Evolutionary conservation across 2,113 vertebrate species (phyloP), one percentile per base, ranked within the genome.

Genomic region (Prionailurus bengalensis): DNA sequence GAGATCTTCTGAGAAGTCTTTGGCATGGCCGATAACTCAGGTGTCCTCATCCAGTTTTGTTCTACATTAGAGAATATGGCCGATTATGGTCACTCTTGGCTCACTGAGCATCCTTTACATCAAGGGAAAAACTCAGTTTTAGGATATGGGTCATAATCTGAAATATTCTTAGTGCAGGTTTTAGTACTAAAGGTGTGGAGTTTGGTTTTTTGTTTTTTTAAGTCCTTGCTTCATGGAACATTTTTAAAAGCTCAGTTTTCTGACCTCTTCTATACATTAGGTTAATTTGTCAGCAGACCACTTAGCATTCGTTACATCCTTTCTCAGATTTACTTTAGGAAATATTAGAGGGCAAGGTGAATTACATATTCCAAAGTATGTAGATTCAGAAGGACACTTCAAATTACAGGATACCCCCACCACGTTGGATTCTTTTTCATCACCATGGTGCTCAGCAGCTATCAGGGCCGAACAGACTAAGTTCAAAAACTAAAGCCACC

Each of bases 1-100:
- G 78, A 95, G 65, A 79, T 51, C n/a, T 55, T 89, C 21, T 9
- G 58, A 61, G 58, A 61, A 3, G 58, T 61, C 58, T 61, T 4
- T 65, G 51, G 36, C 74, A n/a, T 27, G 16, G 48, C 88, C 39
- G 29, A 36, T 94, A 86, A 89, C 74, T 95, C 89, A 89, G 23
- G 25, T 63, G n/a, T 74, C 45, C 78, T 97, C 61, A 91, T 53
- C 11, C 31, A 63, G 65, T 93, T 86, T 95, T 86, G 87, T 79
- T 93, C 55, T 85, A 39, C 63, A 29, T 51, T 25, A 87, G 68
- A 80, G 65, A 97, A 96, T 71, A 70, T 53, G 42, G 23, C 76
- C 21, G 8, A 15, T 76, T 55, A 36, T 7, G 74, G 31, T 31
- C 73, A 71, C 17, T 90, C 45, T 29, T 25, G 8, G 93, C 89